These are phyloP conservation scores for Perizoma flavofasciatum DNA, from an alignment of 2,888 invertebrate species.

Conservation along the genomic window DNA sequence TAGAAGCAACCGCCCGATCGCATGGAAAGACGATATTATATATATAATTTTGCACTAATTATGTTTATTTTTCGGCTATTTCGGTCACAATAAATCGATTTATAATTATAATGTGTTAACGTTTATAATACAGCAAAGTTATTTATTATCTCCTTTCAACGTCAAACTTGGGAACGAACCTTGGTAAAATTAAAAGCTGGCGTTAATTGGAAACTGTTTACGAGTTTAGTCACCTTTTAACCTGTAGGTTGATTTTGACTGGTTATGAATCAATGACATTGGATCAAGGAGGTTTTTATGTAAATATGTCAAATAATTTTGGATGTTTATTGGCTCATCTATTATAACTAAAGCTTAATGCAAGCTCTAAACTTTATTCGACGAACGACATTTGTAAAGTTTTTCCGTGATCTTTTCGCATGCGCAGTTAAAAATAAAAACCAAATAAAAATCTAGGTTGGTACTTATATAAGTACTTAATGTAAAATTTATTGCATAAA, in stretches of 20 bases:
- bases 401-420: not conserved
- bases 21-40: conserved; percentile 60
- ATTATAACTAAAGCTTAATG: conserved; percentile 14
- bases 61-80: conserved; percentile 59
- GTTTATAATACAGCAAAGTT: conserved; percentile 9
- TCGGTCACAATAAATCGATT: conserved; percentile 52
- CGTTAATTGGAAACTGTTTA: conserved; percentile 16
- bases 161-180: conserved; percentile 14
- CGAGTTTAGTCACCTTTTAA: conserved; percentile 29
- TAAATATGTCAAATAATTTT: conserved; percentile 11
- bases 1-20: conserved; percentile 47
- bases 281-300: conserved; percentile 11
- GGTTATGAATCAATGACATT: conserved; percentile 28
- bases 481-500: conserved; percentile 9
- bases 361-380: conserved; percentile 16
- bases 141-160: conserved; percentile 19
- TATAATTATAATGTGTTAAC: conserved; percentile 45
- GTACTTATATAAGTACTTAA: not conserved
- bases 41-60: conserved; percentile 72
- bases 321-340: conserved; percentile 14
- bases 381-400: conserved; percentile 16
- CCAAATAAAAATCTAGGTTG: conserved; percentile 10
- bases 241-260: conserved; percentile 36
- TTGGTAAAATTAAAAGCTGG: not conserved
- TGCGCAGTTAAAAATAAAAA: conserved; percentile 8